A percentile compares a stretch with the other conserved stretches of the same genome.
These are phyloP conservation scores for Mormyrus lacerda DNA, from an alignment of 2,113 vertebrate species.

Conservation along the genomic window DNA sequence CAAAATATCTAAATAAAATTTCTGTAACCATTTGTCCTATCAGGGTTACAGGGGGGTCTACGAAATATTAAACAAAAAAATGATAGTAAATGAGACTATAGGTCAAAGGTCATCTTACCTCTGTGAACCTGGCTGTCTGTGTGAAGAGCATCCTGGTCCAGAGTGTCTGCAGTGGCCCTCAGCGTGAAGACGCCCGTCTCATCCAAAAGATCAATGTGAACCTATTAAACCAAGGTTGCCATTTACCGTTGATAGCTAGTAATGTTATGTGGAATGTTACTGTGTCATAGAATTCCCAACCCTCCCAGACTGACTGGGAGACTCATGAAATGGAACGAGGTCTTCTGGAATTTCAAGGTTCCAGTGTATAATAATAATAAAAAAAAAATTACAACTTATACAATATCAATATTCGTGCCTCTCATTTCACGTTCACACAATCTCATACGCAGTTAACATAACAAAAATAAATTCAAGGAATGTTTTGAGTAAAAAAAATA, in stretches of 20 bases:
- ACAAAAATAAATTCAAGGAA: background rate
- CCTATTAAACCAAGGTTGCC: slow-evolving; percentile 45
- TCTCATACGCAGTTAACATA: background rate
- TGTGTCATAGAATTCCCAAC: background rate
- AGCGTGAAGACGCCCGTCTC: slow-evolving; percentile 61
- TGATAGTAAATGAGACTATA: background rate
- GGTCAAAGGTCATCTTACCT: slow-evolving; percentile 37
- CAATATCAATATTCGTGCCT: too few species aligned
- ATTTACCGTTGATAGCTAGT: background rate
- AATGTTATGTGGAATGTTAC: background rate
- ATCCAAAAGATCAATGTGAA: slow-evolving; percentile 69
- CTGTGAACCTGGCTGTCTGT: slow-evolving; percentile 24
- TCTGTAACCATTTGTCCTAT: background rate
- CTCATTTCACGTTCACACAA: background rate
- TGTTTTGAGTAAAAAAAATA: background rate
- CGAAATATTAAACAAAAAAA: background rate
- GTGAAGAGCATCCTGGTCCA: slow-evolving; percentile 36
- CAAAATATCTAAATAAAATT: background rate
- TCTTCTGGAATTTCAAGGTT: background rate
- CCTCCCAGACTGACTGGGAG: background rate
- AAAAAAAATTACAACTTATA: too few species aligned
- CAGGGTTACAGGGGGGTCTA: background rate
- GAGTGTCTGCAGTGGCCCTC: slow-evolving; percentile 48
- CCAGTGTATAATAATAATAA: background rate
- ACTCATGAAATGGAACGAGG: background rate